A percentile compares a stretch with the other conserved stretches of the same genome.
Conservation (phyloP, 2,888 invertebrate genomes). For the Sesia apiformis region DNA sequence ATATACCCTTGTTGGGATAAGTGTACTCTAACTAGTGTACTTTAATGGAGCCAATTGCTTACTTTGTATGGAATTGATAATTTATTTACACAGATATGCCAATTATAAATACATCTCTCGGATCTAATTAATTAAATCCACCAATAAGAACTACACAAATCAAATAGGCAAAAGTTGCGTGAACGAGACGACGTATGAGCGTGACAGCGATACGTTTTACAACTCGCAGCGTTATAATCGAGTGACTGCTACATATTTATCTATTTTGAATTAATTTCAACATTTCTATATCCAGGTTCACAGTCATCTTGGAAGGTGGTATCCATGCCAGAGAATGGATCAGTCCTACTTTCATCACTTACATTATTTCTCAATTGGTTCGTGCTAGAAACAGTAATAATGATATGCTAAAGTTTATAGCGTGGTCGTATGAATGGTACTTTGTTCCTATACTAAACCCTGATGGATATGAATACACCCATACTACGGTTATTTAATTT, state of each 20-base stretch:
- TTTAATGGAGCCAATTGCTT: too few species aligned
- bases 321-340: conserved; percentile 87
- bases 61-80: too few species aligned
- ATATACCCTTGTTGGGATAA: too few species aligned
- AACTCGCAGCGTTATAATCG: background rate
- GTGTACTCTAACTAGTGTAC: too few species aligned
- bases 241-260: background rate
- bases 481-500: conserved; percentile 4
- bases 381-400: conserved; percentile 38
- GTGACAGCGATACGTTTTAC: too few species aligned
- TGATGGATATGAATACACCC: conserved; percentile 78
- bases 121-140: too few species aligned
- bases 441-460: conserved; percentile 82
- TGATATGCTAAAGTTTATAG: conserved; percentile 42
- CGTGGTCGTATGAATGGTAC: conserved; percentile 76
- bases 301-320: conserved; percentile 72
- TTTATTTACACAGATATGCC: too few species aligned
- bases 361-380: conserved; percentile 70
- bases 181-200: too few species aligned
- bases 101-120: too few species aligned
- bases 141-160: too few species aligned
- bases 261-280: background rate
- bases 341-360: conserved; percentile 75
- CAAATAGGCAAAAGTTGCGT: too few species aligned
- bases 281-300: conserved; percentile 37